A percentile compares a stretch with the other conserved stretches of the same genome.
Conservation (phyloP, 2,888 invertebrate genomes). For the Sesia apiformis region DNA sequence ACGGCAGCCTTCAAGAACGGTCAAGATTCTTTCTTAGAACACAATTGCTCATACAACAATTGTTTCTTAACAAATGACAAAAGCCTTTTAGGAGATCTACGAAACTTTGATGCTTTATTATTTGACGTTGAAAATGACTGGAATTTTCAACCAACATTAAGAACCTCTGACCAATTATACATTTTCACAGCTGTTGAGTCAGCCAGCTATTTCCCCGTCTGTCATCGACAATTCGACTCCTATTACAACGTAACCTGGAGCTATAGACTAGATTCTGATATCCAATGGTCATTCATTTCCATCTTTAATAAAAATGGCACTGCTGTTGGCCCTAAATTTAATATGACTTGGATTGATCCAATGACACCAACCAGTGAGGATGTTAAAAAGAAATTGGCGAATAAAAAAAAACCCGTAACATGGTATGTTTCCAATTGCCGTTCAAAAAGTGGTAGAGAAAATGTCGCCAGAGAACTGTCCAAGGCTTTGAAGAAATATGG, state of each 20-base stretch:
- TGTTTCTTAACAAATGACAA: conserved; percentile 56
- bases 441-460: conserved; percentile 21
- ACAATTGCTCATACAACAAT: conserved; percentile 46
- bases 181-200: conserved; percentile 56
- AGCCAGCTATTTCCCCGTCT: conserved; percentile 34
- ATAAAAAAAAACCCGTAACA: conserved; percentile 44
- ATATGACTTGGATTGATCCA: conserved; percentile 36
- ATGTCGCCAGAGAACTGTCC: conserved; percentile 19
- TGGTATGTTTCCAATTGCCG: conserved; percentile 54
- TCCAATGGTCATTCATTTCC: conserved; percentile 31
- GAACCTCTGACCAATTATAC: conserved; percentile 57
- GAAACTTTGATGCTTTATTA: conserved; percentile 61
- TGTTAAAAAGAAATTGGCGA: conserved; percentile 23
- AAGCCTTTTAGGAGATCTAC: conserved; percentile 33
- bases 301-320: conserved; percentile 31
- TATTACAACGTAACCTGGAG: conserved; percentile 54
- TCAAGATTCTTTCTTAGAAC: conserved; percentile 31
- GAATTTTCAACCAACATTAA: conserved; percentile 28
- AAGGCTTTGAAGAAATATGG: conserved; percentile 26
- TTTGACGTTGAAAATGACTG: conserved; percentile 62
- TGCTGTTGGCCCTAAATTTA: conserved; percentile 42
- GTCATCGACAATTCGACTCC: conserved; percentile 26
- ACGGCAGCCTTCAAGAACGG: conserved; percentile 22
- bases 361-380: conserved; percentile 25
- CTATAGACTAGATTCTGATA: conserved; percentile 48